phyloP scores from a whole-genome alignment of 2,888 invertebrate genomes.

The Meteorus cinctellus region DNA sequence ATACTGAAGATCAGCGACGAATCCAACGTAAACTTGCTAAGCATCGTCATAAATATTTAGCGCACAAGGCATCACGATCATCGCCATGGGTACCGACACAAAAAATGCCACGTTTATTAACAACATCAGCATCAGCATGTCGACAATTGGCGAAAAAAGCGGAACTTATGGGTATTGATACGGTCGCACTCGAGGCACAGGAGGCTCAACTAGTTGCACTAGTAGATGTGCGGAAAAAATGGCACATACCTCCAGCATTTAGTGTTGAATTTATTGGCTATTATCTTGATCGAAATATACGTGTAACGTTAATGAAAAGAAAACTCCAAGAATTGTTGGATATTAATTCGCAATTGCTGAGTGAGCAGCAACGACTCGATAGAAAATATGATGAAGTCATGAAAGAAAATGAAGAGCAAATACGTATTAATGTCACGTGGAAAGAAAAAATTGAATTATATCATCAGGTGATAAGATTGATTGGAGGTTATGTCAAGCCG shows the following conservation, averaged over 20 bases:
- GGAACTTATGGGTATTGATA: slow-evolving; percentile 92
- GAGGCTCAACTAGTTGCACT: slow-evolving; percentile 88
- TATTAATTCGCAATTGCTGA: slow-evolving; percentile 83
- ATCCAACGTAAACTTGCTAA: slow-evolving; percentile 88
- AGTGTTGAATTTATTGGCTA: slow-evolving; percentile 96
- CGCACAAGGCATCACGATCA: slow-evolving; percentile 82
- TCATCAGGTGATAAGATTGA: slow-evolving; percentile 63
- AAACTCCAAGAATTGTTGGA: slow-evolving; percentile 84
- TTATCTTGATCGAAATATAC: slow-evolving; percentile 90
- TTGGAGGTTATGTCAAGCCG: slow-evolving; percentile 66
- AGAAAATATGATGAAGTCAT: slow-evolving; percentile 86
- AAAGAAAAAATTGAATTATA: slow-evolving; percentile 75
- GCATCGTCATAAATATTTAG: slow-evolving; percentile 87
- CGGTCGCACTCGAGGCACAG: slow-evolving; percentile 85
- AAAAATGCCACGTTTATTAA: slow-evolving; percentile 93
- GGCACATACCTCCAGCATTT: slow-evolving; percentile 95
- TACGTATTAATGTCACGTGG: slow-evolving; percentile 77
- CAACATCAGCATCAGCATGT: slow-evolving; percentile 92
- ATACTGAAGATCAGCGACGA: slow-evolving; percentile 82
- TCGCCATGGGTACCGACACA: slow-evolving; percentile 96
- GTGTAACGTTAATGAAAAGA: slow-evolving; percentile 85
- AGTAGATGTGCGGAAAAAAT: slow-evolving; percentile 91
- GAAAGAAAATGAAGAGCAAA: slow-evolving; percentile 80
- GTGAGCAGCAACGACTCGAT: slow-evolving; percentile 85
- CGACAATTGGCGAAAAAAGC: slow-evolving; percentile 88